Base-by-base conservation (phyloP, 1,140 invertebrate genomes). In the Rhyzopertha dominica region DNA sequence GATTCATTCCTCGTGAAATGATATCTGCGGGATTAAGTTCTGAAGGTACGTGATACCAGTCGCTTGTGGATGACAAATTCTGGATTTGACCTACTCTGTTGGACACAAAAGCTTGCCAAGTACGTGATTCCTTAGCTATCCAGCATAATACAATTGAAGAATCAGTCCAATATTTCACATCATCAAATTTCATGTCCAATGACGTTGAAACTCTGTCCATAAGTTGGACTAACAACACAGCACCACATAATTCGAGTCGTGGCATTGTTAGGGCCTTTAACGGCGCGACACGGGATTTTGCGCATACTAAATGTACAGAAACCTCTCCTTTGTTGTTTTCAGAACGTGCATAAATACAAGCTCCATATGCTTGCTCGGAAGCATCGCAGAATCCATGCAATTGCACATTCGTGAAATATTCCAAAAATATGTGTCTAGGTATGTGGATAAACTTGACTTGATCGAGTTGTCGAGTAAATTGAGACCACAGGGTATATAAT, bases 51-150 rank as follows among this genome's bases (percentile, higher is more conserved):
- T n/a, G n/a, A n/a, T n/a, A n/a, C n/a, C n/a, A n/a, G n/a, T n/a
- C n/a, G n/a, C n/a, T n/a, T n/a, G n/a, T n/a, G n/a, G n/a, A n/a
- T n/a, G n/a, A n/a, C n/a, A n/a, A n/a, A n/a, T n/a, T 46, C 43
- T 61, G 61, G 23, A 71, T 64, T 51, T 63, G 30, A 4, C 56
- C 49, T 4, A 70, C 60, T 7, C 67, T 29, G 49, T 70, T 70
- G 5, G 52, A 54, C 0, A 65, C 64, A 47, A 60, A 70, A 12
- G 45, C 54, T 51, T 69, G 61, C 28, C 57, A 54, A 5, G 38
- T 36, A 13, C 46, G 23, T 3, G 66, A 46, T 20, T 37, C 23
- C n/a, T 32, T 31, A 4, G 32, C 39, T 7, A 67, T 46, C 63
- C 63, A 69, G 7, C 30, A 19, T 3, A 61, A 29, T 2, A 40